phyloP scores from a whole-genome alignment of 2,113 vertebrate species.

The Setophaga kirtlandii region DNA sequence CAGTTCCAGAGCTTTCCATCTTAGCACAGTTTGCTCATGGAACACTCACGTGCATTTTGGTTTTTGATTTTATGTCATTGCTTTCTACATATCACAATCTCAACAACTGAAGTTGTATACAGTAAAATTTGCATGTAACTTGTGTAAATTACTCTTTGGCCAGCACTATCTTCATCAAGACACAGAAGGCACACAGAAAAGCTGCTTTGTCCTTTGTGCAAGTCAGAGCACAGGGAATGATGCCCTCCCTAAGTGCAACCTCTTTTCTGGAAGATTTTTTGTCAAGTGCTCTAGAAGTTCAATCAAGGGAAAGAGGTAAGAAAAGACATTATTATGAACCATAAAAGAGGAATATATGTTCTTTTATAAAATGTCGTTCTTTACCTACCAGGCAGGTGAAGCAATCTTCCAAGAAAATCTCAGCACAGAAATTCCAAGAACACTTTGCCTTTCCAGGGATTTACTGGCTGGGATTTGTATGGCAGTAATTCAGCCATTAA shows the following conservation, averaged over 20 bases:
- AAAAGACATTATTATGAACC: not conserved
- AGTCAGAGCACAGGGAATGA: not conserved
- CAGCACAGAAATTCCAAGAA: not conserved
- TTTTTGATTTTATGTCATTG: not conserved
- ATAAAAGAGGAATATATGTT: not conserved
- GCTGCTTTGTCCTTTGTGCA: not conserved
- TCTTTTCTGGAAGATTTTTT: not conserved
- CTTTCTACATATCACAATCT: not conserved
- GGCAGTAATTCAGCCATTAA: not conserved
- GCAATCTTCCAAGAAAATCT: not conserved
- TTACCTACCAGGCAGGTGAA: not conserved
- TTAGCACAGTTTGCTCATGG: not conserved
- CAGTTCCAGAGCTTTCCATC: not conserved
- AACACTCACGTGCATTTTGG: not conserved
- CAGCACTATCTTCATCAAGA: not conserved
- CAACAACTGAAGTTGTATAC: rapidly evolving
- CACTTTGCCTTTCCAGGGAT: not conserved
- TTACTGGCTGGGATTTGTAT: not conserved
- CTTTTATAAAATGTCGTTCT: not conserved
- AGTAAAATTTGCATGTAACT: not conserved
- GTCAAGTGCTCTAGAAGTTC: not conserved
- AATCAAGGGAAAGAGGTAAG: not conserved
- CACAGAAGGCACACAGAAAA: not conserved
- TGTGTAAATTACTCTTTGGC: not conserved
- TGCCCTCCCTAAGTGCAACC: not conserved